Conservation (phyloP, 2,888 invertebrate species). For the Caenorhabditis imperialis region DNA sequence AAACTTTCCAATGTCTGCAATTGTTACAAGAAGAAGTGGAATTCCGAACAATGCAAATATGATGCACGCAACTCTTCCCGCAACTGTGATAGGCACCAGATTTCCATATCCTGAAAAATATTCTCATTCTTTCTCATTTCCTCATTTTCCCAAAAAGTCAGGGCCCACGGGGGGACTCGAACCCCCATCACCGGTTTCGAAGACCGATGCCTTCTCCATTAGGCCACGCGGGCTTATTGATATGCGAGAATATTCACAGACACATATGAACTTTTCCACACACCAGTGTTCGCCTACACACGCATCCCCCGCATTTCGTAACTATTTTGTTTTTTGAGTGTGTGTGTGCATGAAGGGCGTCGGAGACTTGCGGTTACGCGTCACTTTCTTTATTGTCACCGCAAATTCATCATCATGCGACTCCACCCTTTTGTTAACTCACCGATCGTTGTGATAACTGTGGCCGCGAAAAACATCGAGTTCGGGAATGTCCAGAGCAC, state of each 20-base stretch:
- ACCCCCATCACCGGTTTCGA: slow-evolving; percentile 24
- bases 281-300: no score
- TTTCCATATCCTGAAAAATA: slow-evolving; percentile 73
- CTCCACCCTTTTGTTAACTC: no score
- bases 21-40: slow-evolving; percentile 77
- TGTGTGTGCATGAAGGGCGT: no score
- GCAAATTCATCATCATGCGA: no score
- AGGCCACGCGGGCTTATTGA: slow-evolving; percentile 23
- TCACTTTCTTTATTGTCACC: no score
- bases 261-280: no score
- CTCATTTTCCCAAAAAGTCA: slow-evolving; percentile 1
- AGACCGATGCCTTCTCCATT: slow-evolving; percentile 32
- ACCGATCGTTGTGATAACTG: slow-evolving; percentile 78
- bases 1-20: slow-evolving; percentile 78
- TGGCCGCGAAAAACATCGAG: slow-evolving; percentile 78
- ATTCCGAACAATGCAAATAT: slow-evolving; percentile 78
- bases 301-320: no score
- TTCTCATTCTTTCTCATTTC: neutral
- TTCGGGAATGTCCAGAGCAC: slow-evolving; percentile 77
- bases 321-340: no score
- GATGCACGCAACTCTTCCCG: slow-evolving; percentile 77
- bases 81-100: slow-evolving; percentile 71
- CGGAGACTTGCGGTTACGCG: no score
- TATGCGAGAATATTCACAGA: no score
- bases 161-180: slow-evolving; percentile 18